These are phyloP conservation scores for Dunckerocampus dactyliophorus DNA, from an alignment of 2,113 vertebrate species.

Conservation along the genomic window DNA sequence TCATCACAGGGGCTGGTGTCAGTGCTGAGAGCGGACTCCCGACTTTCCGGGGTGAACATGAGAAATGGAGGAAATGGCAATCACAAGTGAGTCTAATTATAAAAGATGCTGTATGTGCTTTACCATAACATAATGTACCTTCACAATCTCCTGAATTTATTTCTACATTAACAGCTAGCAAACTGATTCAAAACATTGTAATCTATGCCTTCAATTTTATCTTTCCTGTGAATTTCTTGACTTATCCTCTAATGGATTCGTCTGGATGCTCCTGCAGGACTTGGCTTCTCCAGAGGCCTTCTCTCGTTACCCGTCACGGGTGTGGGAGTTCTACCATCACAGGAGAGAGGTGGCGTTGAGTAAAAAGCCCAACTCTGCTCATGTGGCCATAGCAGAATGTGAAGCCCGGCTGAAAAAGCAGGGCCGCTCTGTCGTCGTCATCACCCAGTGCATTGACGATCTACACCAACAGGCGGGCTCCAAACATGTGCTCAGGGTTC, in stretches of 20 bases:
- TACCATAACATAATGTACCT: conserved; percentile 30
- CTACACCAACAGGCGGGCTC: conserved; percentile 89
- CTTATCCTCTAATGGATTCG: no score
- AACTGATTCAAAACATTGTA: conserved; percentile 7
- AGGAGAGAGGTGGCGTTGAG: conserved; percentile 80
- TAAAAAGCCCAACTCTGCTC: conserved; percentile 81
- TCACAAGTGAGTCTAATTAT: conserved; percentile 76
- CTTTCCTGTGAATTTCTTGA: no score
- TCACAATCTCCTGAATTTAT: conserved; percentile 31
- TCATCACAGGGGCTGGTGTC: conserved; percentile 91
- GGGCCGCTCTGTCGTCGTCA: conserved; percentile 82
- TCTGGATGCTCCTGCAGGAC: conserved; percentile 69
- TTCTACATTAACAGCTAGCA: background rate
- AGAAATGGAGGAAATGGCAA: conserved; percentile 93
- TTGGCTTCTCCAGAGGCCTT: conserved; percentile 89
- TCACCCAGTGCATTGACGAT: conserved; percentile 93
- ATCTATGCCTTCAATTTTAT: background rate
- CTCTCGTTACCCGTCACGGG: conserved; percentile 82
- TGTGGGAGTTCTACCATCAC: conserved; percentile 98
- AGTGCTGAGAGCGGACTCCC: conserved; percentile 90
- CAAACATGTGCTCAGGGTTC: conserved; percentile 86
- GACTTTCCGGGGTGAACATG: conserved; percentile 85
- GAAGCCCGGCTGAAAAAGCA: conserved; percentile 83
- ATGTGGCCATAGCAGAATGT: conserved; percentile 85
- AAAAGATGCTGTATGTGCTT: conserved; percentile 15